Evolutionary conservation across 1,140 invertebrate genomes (phyloP), one percentile per base, ranked within the genome.

Genomic region (Drosophila chauvacae): DNA sequence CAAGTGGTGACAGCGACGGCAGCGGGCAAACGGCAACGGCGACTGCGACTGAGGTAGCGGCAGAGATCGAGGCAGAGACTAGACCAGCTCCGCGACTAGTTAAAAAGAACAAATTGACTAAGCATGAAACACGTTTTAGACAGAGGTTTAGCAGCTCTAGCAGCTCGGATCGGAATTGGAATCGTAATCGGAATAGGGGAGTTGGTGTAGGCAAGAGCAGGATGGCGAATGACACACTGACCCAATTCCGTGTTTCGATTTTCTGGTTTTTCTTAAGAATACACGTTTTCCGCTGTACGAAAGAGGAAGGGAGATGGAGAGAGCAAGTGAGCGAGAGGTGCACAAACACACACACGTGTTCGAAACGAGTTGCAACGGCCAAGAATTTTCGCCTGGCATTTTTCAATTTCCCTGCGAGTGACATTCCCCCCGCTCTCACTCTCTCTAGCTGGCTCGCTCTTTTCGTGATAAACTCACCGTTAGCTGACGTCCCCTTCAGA

Each of bases 221-320:
- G 53, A 64, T 66, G 62, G 69, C 56, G 57, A 64, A 73, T 91
- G 90, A 90, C 90, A 91, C 57, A 91, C 68, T 91, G 90, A 91
- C 90, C 90, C 73, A 91, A 91, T 91, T 91, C 85, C 75, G 71
- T 77, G 82, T 86, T 91, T 90, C 84, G 85, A 90, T 91, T 91
- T 91, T 91, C 90, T 90, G 90, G 90, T 91, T 91, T 91, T 91
- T 78, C 79, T 75, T 68, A 88, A 79, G 81, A 88, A 88, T 88
- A 88, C 85, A 88, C 77, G 84, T 88, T 88, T 90, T 88, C 84
- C 84, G 80, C 80, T 84, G 73, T 23, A 72, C 58, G 26, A 39
- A 53, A 37, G 59, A 28, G 47, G 20, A 20, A 28, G 7, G n/a
- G n/a, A 64, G 28, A 64, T 4, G 2, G 33, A 39, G 35, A 56